These are phyloP conservation scores for Hylaeus volcanicus DNA, from an alignment of 1,140 invertebrate genomes.

Conservation along the genomic window DNA sequence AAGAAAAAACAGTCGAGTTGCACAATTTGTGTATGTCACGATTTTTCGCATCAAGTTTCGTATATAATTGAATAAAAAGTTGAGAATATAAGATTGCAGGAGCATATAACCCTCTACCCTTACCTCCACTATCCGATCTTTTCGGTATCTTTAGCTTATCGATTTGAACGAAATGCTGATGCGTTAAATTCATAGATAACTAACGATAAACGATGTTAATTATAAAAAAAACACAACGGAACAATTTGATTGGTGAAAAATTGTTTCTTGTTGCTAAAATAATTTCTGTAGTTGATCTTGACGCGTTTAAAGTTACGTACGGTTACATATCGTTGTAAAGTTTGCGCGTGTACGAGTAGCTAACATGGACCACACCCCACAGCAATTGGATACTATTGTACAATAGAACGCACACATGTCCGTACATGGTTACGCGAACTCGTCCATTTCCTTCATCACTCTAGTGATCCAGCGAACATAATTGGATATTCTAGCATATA, in stretches of 20 bases:
- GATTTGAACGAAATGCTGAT: neutral
- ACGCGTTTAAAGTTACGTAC: neutral
- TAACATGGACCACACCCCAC: conserved; percentile 18
- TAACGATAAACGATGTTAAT: neutral
- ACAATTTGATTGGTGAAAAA: neutral
- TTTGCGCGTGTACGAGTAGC: neutral
- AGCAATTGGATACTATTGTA: neutral
- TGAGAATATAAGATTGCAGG: neutral
- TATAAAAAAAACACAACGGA: neutral
- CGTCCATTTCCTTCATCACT: conserved; percentile 80
- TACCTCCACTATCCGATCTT: neutral
- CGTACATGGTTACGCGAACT: conserved; percentile 26
- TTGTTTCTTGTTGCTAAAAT: neutral
- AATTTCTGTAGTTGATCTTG: neutral
- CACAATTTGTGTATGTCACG: conserved; percentile 32
- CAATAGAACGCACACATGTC: neutral
- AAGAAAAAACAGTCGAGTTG: conserved; percentile 1
- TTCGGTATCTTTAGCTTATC: neutral
- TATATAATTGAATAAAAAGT: conserved; percentile 35
- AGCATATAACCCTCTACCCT: neutral
- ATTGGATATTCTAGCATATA: conserved; percentile 93
- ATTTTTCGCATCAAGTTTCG: conserved; percentile 29
- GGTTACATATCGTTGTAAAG: neutral
- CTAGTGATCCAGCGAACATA: conserved; percentile 92
- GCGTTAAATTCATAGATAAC: neutral